A percentile compares a stretch with the other conserved stretches of the same genome.
Evolutionary conservation across 2,888 invertebrate genomes (phyloP).

Genomic region (Eulithis prunata): DNA sequence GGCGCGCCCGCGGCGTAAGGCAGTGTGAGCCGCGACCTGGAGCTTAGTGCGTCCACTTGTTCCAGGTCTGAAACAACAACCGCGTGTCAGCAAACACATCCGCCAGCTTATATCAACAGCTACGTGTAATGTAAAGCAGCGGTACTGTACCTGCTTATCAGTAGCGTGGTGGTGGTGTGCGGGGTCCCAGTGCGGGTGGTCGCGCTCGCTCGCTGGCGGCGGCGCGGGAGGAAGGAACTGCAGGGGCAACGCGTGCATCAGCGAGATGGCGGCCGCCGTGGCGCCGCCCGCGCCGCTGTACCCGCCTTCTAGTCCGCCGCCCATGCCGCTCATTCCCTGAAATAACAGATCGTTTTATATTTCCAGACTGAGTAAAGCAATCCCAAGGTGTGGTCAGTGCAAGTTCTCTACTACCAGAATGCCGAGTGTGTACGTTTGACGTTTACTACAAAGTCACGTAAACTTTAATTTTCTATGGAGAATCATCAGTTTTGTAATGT

Average conservation of each 20-base stretch:
- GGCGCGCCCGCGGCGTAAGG: constrained; percentile 49
- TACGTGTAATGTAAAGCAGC: background rate
- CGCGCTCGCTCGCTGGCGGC: constrained; percentile 37
- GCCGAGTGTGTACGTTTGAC: no score
- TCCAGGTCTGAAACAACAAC: constrained; percentile 70
- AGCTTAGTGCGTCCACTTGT: constrained; percentile 79
- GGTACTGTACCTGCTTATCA: constrained; percentile 62
- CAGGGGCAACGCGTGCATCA: constrained; percentile 78
- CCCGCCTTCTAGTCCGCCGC: constrained; percentile 40
- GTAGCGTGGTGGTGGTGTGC: constrained; percentile 57
- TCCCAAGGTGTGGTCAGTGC: no score
- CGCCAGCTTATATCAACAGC: no score
- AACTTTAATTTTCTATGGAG: no score
- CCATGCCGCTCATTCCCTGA: constrained; percentile 52
- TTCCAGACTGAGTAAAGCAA: no score
- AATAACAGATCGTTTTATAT: no score
- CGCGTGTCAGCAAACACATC: no score
- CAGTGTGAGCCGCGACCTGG: constrained; percentile 50
- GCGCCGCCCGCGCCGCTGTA: constrained; percentile 47
- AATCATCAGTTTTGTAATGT: no score
- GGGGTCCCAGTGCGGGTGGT: constrained; percentile 67
- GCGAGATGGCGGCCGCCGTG: constrained; percentile 64
- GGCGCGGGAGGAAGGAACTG: constrained; percentile 72
- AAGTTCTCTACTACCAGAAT: no score
- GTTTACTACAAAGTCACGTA: no score